These are phyloP conservation scores for Cherax quadricarinatus DNA, from an alignment of 1,140 invertebrate species.

Conservation along the genomic window DNA sequence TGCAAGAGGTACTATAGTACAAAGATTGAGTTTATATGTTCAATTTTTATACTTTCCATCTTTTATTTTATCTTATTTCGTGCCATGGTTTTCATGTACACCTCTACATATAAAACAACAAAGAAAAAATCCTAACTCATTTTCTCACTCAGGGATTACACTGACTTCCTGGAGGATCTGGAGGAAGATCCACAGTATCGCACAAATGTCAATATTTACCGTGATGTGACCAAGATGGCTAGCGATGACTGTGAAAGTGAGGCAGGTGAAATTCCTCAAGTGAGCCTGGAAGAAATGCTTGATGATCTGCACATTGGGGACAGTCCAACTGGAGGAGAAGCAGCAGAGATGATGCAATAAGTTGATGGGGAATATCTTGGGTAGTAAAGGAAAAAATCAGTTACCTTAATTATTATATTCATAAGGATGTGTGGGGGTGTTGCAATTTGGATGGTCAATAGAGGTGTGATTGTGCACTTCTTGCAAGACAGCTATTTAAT, in stretches of 20 bases:
- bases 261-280: constrained; percentile 86
- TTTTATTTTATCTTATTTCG: too few species aligned
- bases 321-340: constrained; percentile 74
- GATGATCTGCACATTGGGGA: constrained; percentile 93
- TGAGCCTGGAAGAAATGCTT: constrained; percentile 98
- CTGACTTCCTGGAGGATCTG: constrained; percentile 97
- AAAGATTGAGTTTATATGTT: too few species aligned
- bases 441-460: too few species aligned
- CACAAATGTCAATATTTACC: constrained; percentile 96
- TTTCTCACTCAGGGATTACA: constrained; percentile 82
- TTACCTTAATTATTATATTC: neutral
- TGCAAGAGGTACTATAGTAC: too few species aligned
- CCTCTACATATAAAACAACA: too few species aligned
- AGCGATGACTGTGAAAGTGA: constrained; percentile 81
- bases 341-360: constrained; percentile 40
- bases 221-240: constrained; percentile 81
- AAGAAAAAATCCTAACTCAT: neutral
- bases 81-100: too few species aligned
- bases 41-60: too few species aligned
- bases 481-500: too few species aligned
- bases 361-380: neutral
- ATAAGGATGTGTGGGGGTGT: neutral
- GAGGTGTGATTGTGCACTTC: too few species aligned
- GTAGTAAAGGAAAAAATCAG: too few species aligned
- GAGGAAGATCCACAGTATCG: constrained; percentile 95